phyloP scores from a whole-genome alignment of 2,113 vertebrate species.

The Bufo bufo region DNA sequence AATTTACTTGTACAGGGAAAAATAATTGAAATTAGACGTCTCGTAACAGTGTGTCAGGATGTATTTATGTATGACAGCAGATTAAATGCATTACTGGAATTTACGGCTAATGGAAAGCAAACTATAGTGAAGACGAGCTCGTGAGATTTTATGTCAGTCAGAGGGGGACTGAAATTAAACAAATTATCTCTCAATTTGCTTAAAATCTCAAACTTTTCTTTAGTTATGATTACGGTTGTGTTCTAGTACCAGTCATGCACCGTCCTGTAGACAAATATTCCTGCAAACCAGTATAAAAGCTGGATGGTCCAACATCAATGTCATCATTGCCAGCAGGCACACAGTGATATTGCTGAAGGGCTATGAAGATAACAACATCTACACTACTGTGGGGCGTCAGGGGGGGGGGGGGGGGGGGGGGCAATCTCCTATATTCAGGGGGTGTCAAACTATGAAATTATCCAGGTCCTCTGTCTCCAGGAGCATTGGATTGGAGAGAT shows the following conservation, averaged over 20 bases:
- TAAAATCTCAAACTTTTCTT: neutral
- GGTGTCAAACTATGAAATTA: no score
- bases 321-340: no score
- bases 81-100: neutral
- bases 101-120: constrained; percentile 13
- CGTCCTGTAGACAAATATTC: no score
- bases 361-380: neutral
- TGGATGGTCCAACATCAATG: no score
- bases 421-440: neutral
- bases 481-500: no score
- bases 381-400: neutral
- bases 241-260: neutral
- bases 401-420: neutral
- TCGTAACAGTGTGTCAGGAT: neutral
- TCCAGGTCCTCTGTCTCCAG: no score
- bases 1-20: constrained; percentile 19
- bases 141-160: neutral
- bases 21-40: neutral
- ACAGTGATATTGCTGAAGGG: no score
- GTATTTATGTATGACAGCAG: neutral
- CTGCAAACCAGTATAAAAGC: no score
- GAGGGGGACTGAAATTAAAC: neutral
- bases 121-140: neutral
- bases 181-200: neutral
- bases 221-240: neutral